Conservation (phyloP, 1,140 invertebrate genomes). For the Camponotus vicinus region DNA sequence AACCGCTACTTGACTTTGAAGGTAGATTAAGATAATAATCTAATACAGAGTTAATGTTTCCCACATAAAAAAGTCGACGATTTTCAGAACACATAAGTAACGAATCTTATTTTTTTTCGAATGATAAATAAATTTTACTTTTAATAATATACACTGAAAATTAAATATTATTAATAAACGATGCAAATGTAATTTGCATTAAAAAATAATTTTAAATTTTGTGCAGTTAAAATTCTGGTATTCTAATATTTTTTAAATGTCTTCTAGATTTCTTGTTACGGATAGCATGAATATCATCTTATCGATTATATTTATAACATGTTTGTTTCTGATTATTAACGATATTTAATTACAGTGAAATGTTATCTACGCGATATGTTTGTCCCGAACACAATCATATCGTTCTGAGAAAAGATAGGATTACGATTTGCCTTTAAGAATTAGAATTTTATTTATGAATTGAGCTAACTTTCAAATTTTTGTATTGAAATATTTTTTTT, state of each 20-base stretch:
- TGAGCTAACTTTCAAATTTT: not conserved
- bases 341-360: not conserved
- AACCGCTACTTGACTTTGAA: not conserved
- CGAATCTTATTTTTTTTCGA: not conserved
- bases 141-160: not conserved
- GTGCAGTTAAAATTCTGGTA: not conserved
- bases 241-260: not conserved
- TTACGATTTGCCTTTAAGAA: not conserved
- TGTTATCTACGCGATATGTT: conserved; percentile 13
- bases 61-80: not conserved
- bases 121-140: not conserved
- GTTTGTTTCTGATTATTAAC: not conserved
- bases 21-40: not conserved
- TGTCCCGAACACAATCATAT: not conserved
- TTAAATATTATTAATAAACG: not conserved
- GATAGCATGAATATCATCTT: not conserved
- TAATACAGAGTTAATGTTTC: not conserved
- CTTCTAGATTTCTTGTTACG: not conserved
- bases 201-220: not conserved
- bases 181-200: not conserved
- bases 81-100: not conserved
- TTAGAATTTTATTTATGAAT: not conserved
- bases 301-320: not conserved
- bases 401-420: not conserved
- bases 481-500: not conserved